Percentiles rank a stretch among this genome's conserved stretches.
Conservation (phyloP, 2,888 invertebrate species). For the Eretmocerus hayati region DNA sequence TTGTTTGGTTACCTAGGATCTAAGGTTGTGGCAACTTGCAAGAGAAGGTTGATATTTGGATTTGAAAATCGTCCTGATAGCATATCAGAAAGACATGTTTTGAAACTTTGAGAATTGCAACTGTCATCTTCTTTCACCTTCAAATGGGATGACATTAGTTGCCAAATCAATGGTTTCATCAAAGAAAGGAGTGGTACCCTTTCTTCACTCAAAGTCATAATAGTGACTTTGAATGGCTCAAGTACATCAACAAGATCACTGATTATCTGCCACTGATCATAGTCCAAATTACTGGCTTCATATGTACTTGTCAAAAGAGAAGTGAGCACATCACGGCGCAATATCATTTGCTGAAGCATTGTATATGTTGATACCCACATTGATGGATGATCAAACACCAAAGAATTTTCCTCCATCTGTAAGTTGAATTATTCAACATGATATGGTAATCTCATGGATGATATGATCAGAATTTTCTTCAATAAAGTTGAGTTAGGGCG, state of each 20-base stretch:
- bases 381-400: constrained; percentile 41
- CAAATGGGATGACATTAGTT: constrained; percentile 47
- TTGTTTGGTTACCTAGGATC: constrained; percentile 50
- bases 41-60: constrained; percentile 40
- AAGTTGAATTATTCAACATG: constrained; percentile 6
- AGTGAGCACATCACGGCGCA: constrained; percentile 38
- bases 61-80: constrained; percentile 44
- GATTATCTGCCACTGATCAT: constrained; percentile 46
- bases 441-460: constrained; percentile 2
- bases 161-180: constrained; percentile 50
- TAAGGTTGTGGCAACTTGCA: constrained; percentile 47
- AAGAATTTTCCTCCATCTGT: constrained; percentile 38
- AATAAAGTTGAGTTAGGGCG: background rate
- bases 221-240: constrained; percentile 49
- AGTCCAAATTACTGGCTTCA: constrained; percentile 38
- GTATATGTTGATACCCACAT: constrained; percentile 49
- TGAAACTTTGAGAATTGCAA: constrained; percentile 39
- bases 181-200: constrained; percentile 49
- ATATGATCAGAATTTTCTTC: no score
- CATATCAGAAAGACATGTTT: constrained; percentile 43
- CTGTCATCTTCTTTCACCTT: constrained; percentile 44
- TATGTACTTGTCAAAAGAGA: constrained; percentile 41
- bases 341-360: constrained; percentile 46
- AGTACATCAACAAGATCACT: constrained; percentile 46
- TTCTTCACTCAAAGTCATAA: constrained; percentile 49